A percentile compares a stretch with the other conserved stretches of the same genome.
Evolutionary conservation across 2,113 vertebrate genomes (phyloP).

Genomic region (Ascaphus truei): DNA sequence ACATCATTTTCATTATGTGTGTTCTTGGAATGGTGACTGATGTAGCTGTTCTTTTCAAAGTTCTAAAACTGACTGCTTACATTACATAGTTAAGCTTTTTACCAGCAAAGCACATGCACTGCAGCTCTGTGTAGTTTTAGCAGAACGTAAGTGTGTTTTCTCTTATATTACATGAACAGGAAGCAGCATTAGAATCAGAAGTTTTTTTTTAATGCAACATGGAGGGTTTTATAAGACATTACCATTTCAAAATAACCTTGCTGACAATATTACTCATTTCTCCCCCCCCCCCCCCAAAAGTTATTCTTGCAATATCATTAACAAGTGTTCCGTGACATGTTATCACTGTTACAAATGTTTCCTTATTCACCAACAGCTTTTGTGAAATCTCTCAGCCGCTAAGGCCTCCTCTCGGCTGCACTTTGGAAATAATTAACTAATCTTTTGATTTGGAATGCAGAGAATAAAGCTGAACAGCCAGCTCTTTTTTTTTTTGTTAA

Average conservation of each 20-base stretch:
- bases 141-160: too few relatives aligned
- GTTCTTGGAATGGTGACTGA: not conserved
- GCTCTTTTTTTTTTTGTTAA: too few relatives aligned
- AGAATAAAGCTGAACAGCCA: too few relatives aligned
- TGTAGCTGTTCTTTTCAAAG: not conserved
- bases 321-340: not conserved
- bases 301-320: too few relatives aligned
- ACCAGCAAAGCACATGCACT: too few relatives aligned
- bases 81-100: too few relatives aligned
- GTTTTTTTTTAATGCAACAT: not conserved
- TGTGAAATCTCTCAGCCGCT: constrained; percentile 12
- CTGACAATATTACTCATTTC: not conserved
- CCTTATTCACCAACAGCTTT: not conserved
- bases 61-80: too few relatives aligned
- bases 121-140: too few relatives aligned
- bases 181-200: not conserved
- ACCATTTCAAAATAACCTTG: not conserved
- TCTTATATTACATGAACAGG: not conserved
- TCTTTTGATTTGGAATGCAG: not conserved
- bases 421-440: not conserved
- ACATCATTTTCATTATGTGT: too few relatives aligned
- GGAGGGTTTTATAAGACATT: not conserved
- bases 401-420: not conserved
- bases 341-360: constrained; percentile 8
- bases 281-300: too few relatives aligned